phyloP scores from a whole-genome alignment of 2,113 vertebrate genomes.

The Polypterus bichir region DNA sequence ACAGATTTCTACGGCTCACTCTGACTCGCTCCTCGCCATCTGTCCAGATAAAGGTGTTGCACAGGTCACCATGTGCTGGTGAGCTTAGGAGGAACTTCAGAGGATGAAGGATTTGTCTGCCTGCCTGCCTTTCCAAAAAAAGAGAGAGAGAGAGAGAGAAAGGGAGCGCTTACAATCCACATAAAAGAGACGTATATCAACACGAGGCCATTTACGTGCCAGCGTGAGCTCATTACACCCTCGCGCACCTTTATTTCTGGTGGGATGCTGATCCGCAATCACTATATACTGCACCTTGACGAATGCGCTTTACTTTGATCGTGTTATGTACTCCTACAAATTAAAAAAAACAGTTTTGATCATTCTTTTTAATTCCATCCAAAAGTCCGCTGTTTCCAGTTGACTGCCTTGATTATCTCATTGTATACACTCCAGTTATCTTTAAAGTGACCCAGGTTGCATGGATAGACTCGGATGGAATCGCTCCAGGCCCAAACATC shows the following conservation, averaged over 20 bases:
- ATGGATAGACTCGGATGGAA: conserved; percentile 24
- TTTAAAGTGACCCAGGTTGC: conserved; percentile 48
- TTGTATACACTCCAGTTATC: conserved; percentile 42
- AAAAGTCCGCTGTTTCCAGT: conserved; percentile 13
- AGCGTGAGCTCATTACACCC: conserved; percentile 1
- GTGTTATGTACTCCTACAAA: no score
- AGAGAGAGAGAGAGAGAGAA: not conserved
- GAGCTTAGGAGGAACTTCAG: conserved; percentile 27
- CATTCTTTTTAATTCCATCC: no score
- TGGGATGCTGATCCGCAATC: no score
- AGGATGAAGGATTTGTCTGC: conserved; percentile 6
- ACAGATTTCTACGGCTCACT: conserved; percentile 69
- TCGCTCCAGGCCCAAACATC: conserved; percentile 33
- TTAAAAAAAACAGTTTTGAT: no score
- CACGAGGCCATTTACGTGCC: not conserved
- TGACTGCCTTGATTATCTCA: conserved; percentile 56
- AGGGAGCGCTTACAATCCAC: not conserved
- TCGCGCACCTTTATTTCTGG: conserved; percentile 19
- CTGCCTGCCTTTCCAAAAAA: not conserved
- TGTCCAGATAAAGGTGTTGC: conserved; percentile 76
- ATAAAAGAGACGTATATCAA: conserved; percentile 8
- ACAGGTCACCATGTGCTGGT: conserved; percentile 58
- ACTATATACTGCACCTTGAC: no score
- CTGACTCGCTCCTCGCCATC: conserved; percentile 69
- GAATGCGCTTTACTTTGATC: no score